phyloP scores from a whole-genome alignment of 2,797 vertebrate species.

The Mormyrus hasselquistii region DNA sequence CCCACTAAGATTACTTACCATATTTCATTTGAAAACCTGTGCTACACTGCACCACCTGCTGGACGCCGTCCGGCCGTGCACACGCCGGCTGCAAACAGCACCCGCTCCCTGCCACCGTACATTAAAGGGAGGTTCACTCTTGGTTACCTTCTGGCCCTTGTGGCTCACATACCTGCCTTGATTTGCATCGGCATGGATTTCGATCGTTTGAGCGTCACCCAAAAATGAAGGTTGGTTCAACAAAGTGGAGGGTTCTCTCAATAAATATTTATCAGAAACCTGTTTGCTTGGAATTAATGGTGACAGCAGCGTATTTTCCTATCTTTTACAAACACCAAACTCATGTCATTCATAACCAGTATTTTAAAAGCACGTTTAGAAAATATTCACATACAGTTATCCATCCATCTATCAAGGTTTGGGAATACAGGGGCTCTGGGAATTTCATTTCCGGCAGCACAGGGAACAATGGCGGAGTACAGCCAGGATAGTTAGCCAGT shows the following conservation, averaged over 20 bases:
- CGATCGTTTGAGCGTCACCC: neutral
- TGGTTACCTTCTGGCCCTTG: no score
- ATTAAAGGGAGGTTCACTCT: neutral
- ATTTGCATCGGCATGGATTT: neutral
- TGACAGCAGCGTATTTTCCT: neutral
- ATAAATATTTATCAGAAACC: neutral
- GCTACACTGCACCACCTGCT: neutral
- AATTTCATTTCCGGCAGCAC: neutral
- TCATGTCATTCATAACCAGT: neutral
- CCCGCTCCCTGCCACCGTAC: neutral
- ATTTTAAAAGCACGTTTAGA: neutral
- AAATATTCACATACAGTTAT: neutral
- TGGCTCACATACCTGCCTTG: neutral
- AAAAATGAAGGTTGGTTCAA: neutral
- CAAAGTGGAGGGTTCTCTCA: neutral
- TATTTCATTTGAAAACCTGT: neutral
- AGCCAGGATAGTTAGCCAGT: neutral
- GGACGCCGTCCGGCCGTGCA: neutral
- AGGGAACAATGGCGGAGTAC: neutral
- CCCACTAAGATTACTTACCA: neutral
- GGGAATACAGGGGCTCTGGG: neutral
- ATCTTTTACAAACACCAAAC: neutral
- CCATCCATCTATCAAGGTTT: neutral
- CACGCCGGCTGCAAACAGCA: neutral
- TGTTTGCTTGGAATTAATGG: neutral